A percentile compares a stretch with the other conserved stretches of the same genome.
phyloP scores from a whole-genome alignment of 2,888 invertebrate genomes.

The Octonoba sinensis region DNA sequence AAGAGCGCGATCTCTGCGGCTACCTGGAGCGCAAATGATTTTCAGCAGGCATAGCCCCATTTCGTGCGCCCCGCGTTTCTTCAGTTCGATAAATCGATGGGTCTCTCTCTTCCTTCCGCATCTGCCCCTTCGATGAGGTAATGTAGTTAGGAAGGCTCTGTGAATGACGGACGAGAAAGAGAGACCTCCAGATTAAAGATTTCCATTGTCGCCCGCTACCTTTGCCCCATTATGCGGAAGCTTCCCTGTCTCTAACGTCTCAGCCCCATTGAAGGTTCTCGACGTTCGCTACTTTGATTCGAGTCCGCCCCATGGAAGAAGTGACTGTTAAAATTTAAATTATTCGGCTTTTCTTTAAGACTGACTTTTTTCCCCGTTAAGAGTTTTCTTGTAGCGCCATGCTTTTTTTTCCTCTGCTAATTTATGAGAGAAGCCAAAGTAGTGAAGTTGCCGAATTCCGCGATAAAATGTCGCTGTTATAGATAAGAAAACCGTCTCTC shows the following conservation, averaged over 20 bases:
- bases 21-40: constrained; percentile 48
- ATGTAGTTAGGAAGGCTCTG: constrained; percentile 41
- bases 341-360: no score
- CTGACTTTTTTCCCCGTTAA: no score
- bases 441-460: no score
- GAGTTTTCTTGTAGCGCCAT: no score
- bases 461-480: no score
- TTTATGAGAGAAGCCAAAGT: no score
- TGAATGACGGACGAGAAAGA: not conserved
- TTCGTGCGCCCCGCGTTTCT: no score
- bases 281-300: not conserved
- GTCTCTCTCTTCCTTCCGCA: constrained; percentile 30
- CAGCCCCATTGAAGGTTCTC: no score
- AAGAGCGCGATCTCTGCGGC: not conserved
- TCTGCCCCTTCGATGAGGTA: constrained; percentile 40
- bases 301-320: not conserved
- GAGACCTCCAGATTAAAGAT: constrained; percentile 27
- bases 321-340: not conserved
- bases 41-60: constrained; percentile 2
- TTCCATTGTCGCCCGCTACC: constrained; percentile 15
- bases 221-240: not conserved
- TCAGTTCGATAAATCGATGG: constrained; percentile 60
- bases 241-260: not conserved
- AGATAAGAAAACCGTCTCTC: no score
- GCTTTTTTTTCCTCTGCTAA: no score